These are phyloP conservation scores for Palythoa caribaeorum DNA, from an alignment of 92 coral and sea anemone species.

Conservation along the genomic window DNA sequence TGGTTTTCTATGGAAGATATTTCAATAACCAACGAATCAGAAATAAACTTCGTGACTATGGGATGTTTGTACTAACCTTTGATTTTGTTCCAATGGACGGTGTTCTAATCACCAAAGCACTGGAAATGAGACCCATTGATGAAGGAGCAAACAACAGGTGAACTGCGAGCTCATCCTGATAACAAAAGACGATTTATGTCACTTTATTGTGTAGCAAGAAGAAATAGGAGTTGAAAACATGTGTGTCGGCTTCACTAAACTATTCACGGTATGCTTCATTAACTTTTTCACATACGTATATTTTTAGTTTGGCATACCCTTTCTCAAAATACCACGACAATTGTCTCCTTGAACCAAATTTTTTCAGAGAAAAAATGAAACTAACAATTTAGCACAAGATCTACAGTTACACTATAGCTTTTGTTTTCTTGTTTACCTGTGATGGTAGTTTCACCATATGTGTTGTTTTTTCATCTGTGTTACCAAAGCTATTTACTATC, in stretches of 20 bases:
- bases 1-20: no score
- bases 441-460: slow-evolving; percentile 66
- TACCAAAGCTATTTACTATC: slow-evolving; percentile 78
- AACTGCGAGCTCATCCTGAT: slow-evolving; percentile 92
- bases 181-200: not conserved
- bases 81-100: slow-evolving; percentile 69
- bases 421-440: slow-evolving; percentile 45
- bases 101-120: slow-evolving; percentile 86
- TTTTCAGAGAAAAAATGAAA: no score
- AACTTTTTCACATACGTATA: no score
- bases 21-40: no score
- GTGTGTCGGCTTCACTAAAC: no score
- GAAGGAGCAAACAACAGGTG: slow-evolving; percentile 95
- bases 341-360: no score
- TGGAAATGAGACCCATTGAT: slow-evolving; percentile 89
- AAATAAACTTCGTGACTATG: not conserved
- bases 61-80: slow-evolving; percentile 63
- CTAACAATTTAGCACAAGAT: not conserved
- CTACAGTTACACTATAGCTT: not conserved
- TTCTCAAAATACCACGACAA: no score
- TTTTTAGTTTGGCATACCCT: no score
- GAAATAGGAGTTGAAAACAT: no score
- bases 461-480: slow-evolving; percentile 60
- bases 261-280: no score
- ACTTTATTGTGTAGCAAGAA: not conserved